Percentiles rank a stretch among this genome's conserved stretches.
Conservation (phyloP, 2,888 invertebrate species). For the Scaptomyza flava region DNA sequence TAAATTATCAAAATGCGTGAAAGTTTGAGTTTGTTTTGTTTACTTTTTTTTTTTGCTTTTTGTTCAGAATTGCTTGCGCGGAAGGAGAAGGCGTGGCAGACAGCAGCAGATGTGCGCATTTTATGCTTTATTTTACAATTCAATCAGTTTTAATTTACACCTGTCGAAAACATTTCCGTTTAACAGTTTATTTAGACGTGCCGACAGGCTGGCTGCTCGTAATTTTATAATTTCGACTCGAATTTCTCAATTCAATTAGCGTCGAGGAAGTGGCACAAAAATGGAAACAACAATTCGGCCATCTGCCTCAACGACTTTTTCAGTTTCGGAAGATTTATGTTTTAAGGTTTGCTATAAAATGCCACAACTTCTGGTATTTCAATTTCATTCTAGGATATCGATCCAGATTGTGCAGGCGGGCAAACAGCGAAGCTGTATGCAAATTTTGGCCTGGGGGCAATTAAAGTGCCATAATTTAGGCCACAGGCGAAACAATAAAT, state of each 20-base stretch:
- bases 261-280: slow-evolving; percentile 7
- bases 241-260: slow-evolving; percentile 76
- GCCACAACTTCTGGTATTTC: slow-evolving; percentile 44
- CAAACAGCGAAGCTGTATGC: slow-evolving; percentile 16
- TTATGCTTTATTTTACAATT: slow-evolving; percentile 75
- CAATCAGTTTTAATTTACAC: slow-evolving; percentile 79
- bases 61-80: slow-evolving; percentile 2
- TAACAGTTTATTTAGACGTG: slow-evolving; percentile 66
- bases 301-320: too few relatives aligned
- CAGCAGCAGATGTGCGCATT: slow-evolving; percentile 59
- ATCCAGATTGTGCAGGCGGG: slow-evolving; percentile 6
- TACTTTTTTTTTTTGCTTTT: neutral
- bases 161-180: slow-evolving; percentile 77
- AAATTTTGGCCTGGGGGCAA: slow-evolving; percentile 44
- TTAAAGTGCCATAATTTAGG: slow-evolving; percentile 65
- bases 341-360: slow-evolving; percentile 74
- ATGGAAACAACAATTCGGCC: neutral
- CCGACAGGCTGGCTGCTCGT: slow-evolving; percentile 34
- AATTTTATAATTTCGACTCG: slow-evolving; percentile 71
- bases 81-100: slow-evolving; percentile 24
- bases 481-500: neutral
- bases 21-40: neutral
- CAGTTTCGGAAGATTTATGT: slow-evolving; percentile 59
- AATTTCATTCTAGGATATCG: neutral
- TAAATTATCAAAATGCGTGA: slow-evolving; percentile 59